Base-by-base conservation (phyloP, 2,888 invertebrate species). In the Hybos culiciformis region DNA sequence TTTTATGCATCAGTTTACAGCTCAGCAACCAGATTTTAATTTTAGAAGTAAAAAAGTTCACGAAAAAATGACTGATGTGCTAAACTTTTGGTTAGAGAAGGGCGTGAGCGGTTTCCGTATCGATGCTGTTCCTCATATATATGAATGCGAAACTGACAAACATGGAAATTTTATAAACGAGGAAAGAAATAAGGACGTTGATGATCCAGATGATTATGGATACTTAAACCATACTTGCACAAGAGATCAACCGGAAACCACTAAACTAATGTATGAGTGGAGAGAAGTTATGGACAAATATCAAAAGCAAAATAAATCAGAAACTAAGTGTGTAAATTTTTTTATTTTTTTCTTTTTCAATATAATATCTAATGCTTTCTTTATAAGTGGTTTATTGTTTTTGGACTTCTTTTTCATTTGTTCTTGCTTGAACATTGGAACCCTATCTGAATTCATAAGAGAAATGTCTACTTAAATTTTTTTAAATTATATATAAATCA, bases 41-140 rank as follows among this genome's bases (percentile, higher is more conserved):
- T 78, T 71, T 53, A 68, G 73, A 1, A 73, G 71, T 54, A 56
- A 66, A 0, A 52, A 53, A 5, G 59, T 83, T 6, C 60, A 60
- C 1, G 53, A 56, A 45, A 56, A 54, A 9, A 62, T 63, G 61
- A 56, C 54, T 29, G 65, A 75, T 5, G 76, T 80, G 1, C 61
- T 91, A 20, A 70, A 68, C 49, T 83, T 79, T 59, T 88, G 87
- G 87, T 59, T 87, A 21, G 70, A 77, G 24, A 75, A 76, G 53
- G 91, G 90, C 4, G 77, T 91, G 0, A 81, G 82, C 50, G 87
- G 87, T 1, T 83, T 86, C 59, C 74, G 84, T 39, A 65, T 85
- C 1, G 79, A 80, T 52, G 78, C 78, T 0, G 67, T 78, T 2
- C 75, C 76, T 0, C 49, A 51, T 49, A 47, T 57, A 3, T 58